Evolutionary conservation across 2,797 vertebrate species (phyloP), one percentile per base, ranked within the genome.

Genomic region (Podarcis siculus): DNA sequence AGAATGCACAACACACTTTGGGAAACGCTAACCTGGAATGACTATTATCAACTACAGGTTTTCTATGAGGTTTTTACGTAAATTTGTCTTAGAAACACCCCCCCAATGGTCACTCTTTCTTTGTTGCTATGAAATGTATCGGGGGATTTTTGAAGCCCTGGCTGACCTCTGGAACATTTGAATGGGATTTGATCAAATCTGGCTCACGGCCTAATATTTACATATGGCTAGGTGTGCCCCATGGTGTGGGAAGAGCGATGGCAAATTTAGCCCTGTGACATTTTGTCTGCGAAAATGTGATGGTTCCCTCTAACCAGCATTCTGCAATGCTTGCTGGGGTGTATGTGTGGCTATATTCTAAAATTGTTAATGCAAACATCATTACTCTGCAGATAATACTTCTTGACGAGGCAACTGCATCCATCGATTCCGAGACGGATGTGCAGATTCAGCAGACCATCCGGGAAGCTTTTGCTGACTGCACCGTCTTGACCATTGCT

Each of bases 391-490:
- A 98, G 98, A 98, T 98, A 89, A 97, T 98, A 83, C 81, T 98
- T 27, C 92, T 98, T 49, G 98, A 98, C 9, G 98, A 98, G 94
- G 98, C 98, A 4, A 98, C 98, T 0, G 97, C 98, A 1, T 98
- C 98, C 72, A 97, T 98, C 32, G 98, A 98, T 87, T 95, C 98
- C 0, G 97, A 98, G 96, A 98, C 98, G 0, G 98, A 98, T n/a
- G n/a, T 88, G 45, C 94, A 97, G 86, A 97, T 98, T 85, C 98
- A 98, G 94, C 96, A 88, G 90, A 98, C 98, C 69, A 97, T 98
- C 92, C 95, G 95, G 86, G 97, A 97, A 0, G 95, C 96, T 61
- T 98, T 98, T 76, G 87, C 91, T 25, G 90, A 97, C 91, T 98
- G 97, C 91, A 98, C 97, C 0, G 92, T 98, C 94, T 92, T 98